Conservation (phyloP, 2,113 vertebrate species). For the Syngnathus scovelli region DNA sequence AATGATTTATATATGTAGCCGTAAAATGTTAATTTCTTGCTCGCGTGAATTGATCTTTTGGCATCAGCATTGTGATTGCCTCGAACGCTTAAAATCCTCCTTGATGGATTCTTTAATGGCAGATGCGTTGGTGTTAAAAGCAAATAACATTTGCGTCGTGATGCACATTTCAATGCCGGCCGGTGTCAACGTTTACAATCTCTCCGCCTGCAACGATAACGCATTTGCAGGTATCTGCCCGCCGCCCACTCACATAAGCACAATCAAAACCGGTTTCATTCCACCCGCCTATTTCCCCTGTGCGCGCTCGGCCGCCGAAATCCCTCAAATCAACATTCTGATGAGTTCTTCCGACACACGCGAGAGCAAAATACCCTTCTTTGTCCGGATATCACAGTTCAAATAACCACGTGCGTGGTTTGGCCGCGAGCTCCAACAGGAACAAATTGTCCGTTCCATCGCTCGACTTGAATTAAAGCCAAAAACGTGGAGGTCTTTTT, state of each 20-base stretch:
- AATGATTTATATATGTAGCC: not conserved
- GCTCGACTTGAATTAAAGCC: not conserved
- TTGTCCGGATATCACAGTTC: not conserved
- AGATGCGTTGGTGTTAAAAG: not conserved
- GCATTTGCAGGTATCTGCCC: slow-evolving; percentile 4
- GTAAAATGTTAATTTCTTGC: not conserved
- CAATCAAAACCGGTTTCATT: slow-evolving; percentile 1
- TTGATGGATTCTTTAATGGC: not conserved
- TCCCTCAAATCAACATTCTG: slow-evolving; percentile 6
- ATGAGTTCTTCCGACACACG: not conserved
- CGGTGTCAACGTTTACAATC: slow-evolving; percentile 6
- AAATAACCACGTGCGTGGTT: not conserved
- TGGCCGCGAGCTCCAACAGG: too few relatives aligned
- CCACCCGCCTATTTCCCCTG: not conserved
- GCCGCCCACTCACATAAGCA: not conserved
- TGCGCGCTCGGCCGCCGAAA: not conserved
- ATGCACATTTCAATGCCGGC: slow-evolving; percentile 2
- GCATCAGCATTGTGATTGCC: not conserved
- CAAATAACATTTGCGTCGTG: not conserved
- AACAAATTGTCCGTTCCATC: not conserved
- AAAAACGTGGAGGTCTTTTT: not conserved
- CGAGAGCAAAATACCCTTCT: not conserved
- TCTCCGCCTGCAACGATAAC: not conserved
- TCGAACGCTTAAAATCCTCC: not conserved
- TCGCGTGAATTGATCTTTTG: not conserved